Evolutionary conservation across 2,797 vertebrate species (phyloP), one percentile per base, ranked within the genome.

Genomic region (Silurus aristotelis): DNA sequence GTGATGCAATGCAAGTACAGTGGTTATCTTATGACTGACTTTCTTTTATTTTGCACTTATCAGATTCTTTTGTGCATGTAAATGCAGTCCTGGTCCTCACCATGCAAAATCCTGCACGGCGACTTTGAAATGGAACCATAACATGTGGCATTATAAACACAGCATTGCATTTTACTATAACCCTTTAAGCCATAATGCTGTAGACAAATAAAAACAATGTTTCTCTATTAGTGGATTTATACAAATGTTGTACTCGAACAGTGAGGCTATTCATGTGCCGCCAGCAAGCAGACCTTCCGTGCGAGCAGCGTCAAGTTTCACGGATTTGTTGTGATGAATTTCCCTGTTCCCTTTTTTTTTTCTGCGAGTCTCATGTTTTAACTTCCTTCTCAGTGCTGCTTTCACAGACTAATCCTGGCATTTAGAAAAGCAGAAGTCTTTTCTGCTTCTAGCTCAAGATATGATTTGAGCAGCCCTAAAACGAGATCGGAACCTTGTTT

Each of bases 281-380:
- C 20, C 20, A 81, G 55, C 79, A 27, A 19, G 15, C 64, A 1
- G 0, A 22, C 17, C 58, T 72, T 83, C 58, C 1, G 43, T 83
- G 82, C 1, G 31, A 48, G 31, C 2, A 9, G 70, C 22, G 17
- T n/a, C 6, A 3, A 10, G 20, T 15, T 83, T 72, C n/a, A 27
- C 25, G n/a, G 70, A 48, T 73, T 63, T 63, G 63, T 61, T 61
- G 52, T 60, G 58, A 43, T 63, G 46, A 80, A 81, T 81, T 67
- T 67, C 79, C 79, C 79, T 67, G 10, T 80, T 67, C 79, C 78
- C 27, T 55, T 38, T 46, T 56, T 75, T 22, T 75, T n/a, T 82
- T 60, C 27, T 83, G 52, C 1, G 25, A 83, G 56, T 73, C 81
- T 67, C 6, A 25, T 17, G 79, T 67, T 80, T 80, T 83, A 48